Conservation (phyloP, 2,797 vertebrate species). For the Muraenolepis orangiensis region DNA sequence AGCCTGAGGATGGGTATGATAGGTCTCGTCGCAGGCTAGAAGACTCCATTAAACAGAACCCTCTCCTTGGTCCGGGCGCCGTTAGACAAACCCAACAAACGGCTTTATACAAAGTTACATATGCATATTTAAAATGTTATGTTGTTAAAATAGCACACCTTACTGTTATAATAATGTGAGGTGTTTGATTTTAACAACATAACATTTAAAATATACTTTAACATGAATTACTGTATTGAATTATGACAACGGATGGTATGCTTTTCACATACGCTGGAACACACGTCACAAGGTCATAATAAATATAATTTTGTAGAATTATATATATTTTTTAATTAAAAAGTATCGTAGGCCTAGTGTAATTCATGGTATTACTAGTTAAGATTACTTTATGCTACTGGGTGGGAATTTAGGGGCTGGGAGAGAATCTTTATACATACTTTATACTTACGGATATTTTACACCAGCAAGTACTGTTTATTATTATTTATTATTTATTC, state of each 20-base stretch:
- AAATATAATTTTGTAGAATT: neutral
- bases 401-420: too few species aligned
- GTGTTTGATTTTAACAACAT: neutral
- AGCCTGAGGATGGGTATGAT: conserved; percentile 49
- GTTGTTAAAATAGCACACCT: neutral
- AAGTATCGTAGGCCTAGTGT: neutral
- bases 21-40: conserved; percentile 29
- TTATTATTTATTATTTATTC: neutral
- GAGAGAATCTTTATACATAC: neutral
- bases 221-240: too few species aligned
- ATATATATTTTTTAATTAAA: neutral
- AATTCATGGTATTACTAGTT: neutral
- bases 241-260: too few species aligned
- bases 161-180: neutral
- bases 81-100: conserved; percentile 65
- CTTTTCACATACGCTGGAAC: neutral
- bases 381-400: neutral
- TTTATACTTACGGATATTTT: neutral
- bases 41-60: conserved; percentile 52
- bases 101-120: neutral
- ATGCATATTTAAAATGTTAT: neutral
- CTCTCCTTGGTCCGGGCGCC: conserved; percentile 39
- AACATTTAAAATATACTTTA: too few species aligned
- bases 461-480: neutral
- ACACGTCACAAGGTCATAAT: neutral